phyloP scores from a whole-genome alignment of 2,113 vertebrate species.

The Lophura nycthemera region DNA sequence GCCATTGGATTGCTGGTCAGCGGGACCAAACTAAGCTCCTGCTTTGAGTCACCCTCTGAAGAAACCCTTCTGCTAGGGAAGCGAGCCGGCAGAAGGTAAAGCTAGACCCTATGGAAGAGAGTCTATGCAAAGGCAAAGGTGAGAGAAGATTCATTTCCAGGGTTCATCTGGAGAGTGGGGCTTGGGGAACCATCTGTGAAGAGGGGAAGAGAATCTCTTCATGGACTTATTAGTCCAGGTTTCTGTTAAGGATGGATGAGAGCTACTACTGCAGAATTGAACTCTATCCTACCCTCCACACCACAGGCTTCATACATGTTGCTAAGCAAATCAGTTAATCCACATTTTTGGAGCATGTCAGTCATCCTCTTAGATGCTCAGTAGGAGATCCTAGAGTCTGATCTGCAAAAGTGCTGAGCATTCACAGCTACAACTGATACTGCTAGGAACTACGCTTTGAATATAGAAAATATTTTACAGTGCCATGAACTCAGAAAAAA shows the following conservation, averaged over 20 bases:
- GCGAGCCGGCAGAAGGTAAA: neutral
- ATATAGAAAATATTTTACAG: neutral
- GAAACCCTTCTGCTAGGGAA: neutral
- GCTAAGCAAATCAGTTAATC: neutral
- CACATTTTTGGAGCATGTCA: neutral
- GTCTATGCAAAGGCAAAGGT: neutral
- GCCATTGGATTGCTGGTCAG: neutral
- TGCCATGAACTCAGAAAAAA: neutral
- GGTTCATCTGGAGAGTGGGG: neutral
- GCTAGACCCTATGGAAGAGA: neutral
- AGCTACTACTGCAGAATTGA: neutral
- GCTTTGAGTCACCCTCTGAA: neutral
- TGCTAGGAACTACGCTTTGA: neutral
- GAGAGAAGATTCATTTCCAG: neutral
- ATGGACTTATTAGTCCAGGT: neutral
- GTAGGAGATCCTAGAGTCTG: neutral
- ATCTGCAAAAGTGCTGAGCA: neutral
- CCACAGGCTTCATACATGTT: neutral
- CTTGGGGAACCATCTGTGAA: neutral
- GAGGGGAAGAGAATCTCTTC: neutral
- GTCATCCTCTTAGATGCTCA: neutral
- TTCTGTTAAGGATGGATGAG: neutral
- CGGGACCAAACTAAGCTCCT: neutral
- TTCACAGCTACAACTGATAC: neutral
- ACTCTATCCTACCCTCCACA: neutral